A percentile compares a stretch with the other conserved stretches of the same genome.
phyloP scores from a whole-genome alignment of 2,113 vertebrate genomes.

The Kryptolebias marmoratus region DNA sequence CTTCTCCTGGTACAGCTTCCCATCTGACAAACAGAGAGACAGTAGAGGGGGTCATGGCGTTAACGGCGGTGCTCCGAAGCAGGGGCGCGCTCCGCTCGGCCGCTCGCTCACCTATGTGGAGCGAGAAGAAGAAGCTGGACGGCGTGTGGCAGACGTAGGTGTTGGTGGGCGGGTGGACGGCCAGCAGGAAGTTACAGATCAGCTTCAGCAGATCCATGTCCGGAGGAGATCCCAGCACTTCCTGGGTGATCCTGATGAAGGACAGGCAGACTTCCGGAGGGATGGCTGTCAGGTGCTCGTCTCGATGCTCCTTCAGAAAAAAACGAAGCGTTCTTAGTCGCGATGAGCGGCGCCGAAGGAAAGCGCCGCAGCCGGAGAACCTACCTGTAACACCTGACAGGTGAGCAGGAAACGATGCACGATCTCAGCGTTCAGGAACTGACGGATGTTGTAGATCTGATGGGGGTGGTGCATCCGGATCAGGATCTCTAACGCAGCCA shows the following conservation, averaged over 20 bases:
- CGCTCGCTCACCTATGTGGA: slow-evolving; percentile 89
- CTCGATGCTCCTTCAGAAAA: slow-evolving; percentile 89
- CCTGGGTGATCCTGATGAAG: slow-evolving; percentile 98
- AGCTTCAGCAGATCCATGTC: slow-evolving; percentile 91
- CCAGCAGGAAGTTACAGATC: slow-evolving; percentile 95
- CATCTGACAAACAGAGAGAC: slow-evolving; percentile 83
- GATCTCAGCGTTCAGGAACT: slow-evolving; percentile 90
- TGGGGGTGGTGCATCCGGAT: slow-evolving; percentile 92
- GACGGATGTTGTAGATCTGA: slow-evolving; percentile 93
- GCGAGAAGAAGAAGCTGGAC: slow-evolving; percentile 94
- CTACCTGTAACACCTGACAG: slow-evolving; percentile 96
- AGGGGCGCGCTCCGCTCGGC: neutral
- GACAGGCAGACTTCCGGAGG: slow-evolving; percentile 92
- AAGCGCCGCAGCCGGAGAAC: neutral
- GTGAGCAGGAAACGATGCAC: slow-evolving; percentile 93
- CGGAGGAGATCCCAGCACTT: slow-evolving; percentile 96
- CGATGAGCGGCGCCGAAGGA: too few species aligned
- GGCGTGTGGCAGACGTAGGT: slow-evolving; percentile 98
- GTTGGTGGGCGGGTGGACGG: slow-evolving; percentile 96
- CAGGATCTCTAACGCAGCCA: slow-evolving; percentile 90
- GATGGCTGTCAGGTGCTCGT: slow-evolving; percentile 88
- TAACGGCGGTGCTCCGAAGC: neutral
- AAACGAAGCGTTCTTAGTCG: neutral
- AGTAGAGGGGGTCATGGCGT: slow-evolving; percentile 32
- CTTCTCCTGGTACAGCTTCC: slow-evolving; percentile 95